Conservation (phyloP, 2,888 invertebrate genomes). For the Macropis europaea region DNA sequence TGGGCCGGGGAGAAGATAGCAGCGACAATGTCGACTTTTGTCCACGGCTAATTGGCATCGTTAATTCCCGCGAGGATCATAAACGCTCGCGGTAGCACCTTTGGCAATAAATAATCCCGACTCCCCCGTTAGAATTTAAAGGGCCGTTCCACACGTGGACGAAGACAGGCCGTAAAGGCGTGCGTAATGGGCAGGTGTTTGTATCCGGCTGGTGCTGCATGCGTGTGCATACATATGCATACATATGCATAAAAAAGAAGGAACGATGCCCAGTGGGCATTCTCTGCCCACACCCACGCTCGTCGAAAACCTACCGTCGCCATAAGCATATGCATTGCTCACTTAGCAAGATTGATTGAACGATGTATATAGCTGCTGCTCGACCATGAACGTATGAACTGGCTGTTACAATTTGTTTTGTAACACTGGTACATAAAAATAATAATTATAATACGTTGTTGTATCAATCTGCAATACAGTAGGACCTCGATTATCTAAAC, state of each 20-base stretch:
- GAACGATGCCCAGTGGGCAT: conserved; percentile 70
- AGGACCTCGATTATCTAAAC: no score
- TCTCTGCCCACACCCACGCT: conserved; percentile 70
- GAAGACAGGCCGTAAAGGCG: conserved; percentile 66
- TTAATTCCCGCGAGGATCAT: conserved; percentile 57
- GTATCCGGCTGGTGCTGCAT: conserved; percentile 73
- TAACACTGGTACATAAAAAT: no score
- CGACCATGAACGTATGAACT: conserved; percentile 30
- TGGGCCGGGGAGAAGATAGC: no score
- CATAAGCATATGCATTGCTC: conserved; percentile 74
- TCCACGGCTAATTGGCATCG: conserved; percentile 57
- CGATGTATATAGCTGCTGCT: conserved; percentile 62
- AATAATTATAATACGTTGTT: no score
- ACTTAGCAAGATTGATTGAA: conserved; percentile 75
- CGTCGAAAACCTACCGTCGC: conserved; percentile 62
- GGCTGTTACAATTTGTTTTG: no score
- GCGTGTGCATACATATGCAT: conserved; percentile 68
- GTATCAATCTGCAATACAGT: no score
- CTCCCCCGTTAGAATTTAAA: conserved; percentile 63
- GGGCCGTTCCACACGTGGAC: conserved; percentile 60
- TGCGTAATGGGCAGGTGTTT: conserved; percentile 74
- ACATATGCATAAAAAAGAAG: conserved; percentile 57
- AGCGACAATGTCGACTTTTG: conserved; percentile 45
- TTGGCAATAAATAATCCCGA: conserved; percentile 63
- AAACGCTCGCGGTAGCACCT: conserved; percentile 58